A percentile compares a stretch with the other conserved stretches of the same genome.
These are phyloP conservation scores for Taenaris catops DNA, from an alignment of 2,888 invertebrate genomes.

Conservation along the genomic window DNA sequence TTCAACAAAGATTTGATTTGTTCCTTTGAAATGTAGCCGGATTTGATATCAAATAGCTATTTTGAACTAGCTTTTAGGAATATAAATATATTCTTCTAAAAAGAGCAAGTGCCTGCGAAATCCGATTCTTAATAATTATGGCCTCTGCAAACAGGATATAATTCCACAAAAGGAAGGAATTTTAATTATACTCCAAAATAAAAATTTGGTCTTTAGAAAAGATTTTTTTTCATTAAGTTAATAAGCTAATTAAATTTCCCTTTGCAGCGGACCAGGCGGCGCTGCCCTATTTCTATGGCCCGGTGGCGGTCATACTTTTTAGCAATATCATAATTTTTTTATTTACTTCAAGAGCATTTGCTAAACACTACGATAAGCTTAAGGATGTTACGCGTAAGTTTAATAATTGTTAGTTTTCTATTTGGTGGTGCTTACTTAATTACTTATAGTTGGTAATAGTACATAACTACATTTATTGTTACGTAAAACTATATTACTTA, in stretches of 20 bases:
- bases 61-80: too few species aligned
- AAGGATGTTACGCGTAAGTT: constrained; percentile 69
- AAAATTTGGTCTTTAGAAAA: constrained; percentile 9
- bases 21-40: too few species aligned
- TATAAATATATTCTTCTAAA: too few species aligned
- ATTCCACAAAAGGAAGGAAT: constrained; percentile 6
- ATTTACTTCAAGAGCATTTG: constrained; percentile 73
- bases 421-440: too few species aligned
- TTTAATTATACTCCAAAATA: constrained; percentile 2
- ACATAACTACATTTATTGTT: too few species aligned
- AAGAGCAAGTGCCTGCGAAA: too few species aligned
- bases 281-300: constrained; percentile 82
- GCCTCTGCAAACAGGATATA: constrained; percentile 2
- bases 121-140: constrained; percentile 1
- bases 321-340: constrained; percentile 77
- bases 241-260: constrained; percentile 25
- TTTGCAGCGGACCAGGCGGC: constrained; percentile 76
- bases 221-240: constrained; percentile 8
- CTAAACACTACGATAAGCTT: constrained; percentile 70
- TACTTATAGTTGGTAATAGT: too few species aligned
- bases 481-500: too few species aligned
- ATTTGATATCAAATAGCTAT: too few species aligned
- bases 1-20: too few species aligned
- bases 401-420: too few species aligned
- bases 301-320: constrained; percentile 75